Percentiles rank a stretch among this genome's conserved stretches.
These are phyloP conservation scores for Otolemur garnettii DNA, from an alignment of 2,113 vertebrate species.

Conservation along the genomic window DNA sequence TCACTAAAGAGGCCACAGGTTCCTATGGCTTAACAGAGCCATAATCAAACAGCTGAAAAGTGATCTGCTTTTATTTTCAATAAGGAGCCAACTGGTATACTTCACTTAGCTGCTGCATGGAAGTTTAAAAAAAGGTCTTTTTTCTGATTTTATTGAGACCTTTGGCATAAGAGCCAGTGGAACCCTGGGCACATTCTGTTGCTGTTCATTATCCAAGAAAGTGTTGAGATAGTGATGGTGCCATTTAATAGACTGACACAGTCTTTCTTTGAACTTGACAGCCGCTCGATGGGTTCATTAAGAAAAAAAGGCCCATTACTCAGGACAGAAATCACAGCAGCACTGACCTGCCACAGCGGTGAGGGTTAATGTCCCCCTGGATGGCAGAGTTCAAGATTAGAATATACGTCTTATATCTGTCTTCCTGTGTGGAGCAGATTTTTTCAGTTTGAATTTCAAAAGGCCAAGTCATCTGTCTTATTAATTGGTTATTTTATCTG, in stretches of 20 bases:
- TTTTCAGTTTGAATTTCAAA: conserved; percentile 25
- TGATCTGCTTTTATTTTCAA: neutral
- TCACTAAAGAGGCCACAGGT: neutral
- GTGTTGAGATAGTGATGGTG: conserved; percentile 9
- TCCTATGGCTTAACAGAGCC: accelerated
- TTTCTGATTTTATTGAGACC: neutral
- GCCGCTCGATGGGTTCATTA: conserved; percentile 10
- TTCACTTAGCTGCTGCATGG: accelerated
- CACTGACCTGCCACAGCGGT: accelerated
- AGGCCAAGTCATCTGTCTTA: neutral
- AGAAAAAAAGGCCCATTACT: conserved; percentile 64
- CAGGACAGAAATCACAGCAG: neutral
- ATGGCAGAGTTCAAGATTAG: neutral
- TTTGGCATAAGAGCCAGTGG: neutral
- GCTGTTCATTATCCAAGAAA: conserved; percentile 11
- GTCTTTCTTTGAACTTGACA: neutral
- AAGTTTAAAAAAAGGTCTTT: neutral
- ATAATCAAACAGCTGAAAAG: neutral
- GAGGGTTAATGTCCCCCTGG: neutral
- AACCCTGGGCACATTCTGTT: neutral
- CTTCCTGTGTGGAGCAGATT: neutral
- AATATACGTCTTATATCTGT: neutral
- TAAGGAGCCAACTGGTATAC: neutral
- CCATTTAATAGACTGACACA: conserved; percentile 31
- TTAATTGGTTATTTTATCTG: neutral